Base-by-base conservation (phyloP, 1,140 invertebrate species). In the Pararge aegeria region DNA sequence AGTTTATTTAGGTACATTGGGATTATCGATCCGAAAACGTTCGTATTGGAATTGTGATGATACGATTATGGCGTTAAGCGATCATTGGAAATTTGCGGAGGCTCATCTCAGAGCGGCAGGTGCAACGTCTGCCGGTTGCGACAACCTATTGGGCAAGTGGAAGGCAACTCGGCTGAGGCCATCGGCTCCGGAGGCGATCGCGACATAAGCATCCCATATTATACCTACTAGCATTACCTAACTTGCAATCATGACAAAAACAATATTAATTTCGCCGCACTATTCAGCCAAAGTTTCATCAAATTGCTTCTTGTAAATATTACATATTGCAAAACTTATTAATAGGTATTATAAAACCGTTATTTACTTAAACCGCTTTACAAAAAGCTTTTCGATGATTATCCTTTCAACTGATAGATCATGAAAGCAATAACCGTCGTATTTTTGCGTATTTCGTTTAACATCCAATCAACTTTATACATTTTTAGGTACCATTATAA, bases 71-170 rank as follows among this genome's bases (percentile, higher is more conserved):
- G 58, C 65, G 66, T 67, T 72, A 66, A 71, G 72, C 64, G 67
- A 64, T 68, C 60, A 67, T 68, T 67, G 66, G 70, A 65, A 79
- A 79, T 84, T 79, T 78, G 83, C 80, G 70, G 70, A 78, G 70
- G 70, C 73, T 76, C 73, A 73, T 78, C 77, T 80, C 73, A 48
- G 12, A 49, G 73, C 65, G 72, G 68, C 83, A 82, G 83, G 80
- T 83, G 85, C 78, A 78, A 73, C 79, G 78, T 81, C 80, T 81
- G 77, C 78, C 72, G 72, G 75, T 88, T 88, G 80, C 85, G 80
- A 86, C 84, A 85, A 73, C 42, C 61, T 67, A 80, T 88, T 88
- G 82, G 80, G 85, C 75, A 88, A 87, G 75, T 78, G 71, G 73
- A 73, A 78, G 73, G 74, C 75, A 68, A 70, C 70, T 77, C 63